Conservation (phyloP, 2,888 invertebrate species). For the Nemotelus pantherinus region DNA sequence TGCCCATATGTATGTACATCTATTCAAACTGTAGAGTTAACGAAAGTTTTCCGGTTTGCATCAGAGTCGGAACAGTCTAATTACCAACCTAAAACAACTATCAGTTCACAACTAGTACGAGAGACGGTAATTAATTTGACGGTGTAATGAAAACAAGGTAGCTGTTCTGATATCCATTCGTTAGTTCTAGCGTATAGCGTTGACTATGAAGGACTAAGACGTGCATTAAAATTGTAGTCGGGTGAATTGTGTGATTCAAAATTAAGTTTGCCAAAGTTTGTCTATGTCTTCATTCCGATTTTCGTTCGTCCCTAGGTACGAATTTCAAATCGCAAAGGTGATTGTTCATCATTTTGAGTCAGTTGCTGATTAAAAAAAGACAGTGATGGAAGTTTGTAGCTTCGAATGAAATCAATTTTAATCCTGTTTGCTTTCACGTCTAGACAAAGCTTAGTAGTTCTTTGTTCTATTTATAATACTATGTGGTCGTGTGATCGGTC, state of each 20-base stretch:
- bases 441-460: background rate
- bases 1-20: background rate
- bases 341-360: constrained; percentile 2
- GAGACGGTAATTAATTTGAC: constrained; percentile 24
- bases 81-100: constrained; percentile 7
- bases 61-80: constrained; percentile 1
- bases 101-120: background rate
- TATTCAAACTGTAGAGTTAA: constrained; percentile 1
- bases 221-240: constrained; percentile 20
- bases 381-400: background rate
- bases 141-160: background rate
- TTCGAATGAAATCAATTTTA: background rate
- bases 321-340: background rate
- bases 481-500: background rate
- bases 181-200: background rate
- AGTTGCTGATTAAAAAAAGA: background rate
- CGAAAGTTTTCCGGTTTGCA: constrained; percentile 10
- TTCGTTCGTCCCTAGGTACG: background rate
- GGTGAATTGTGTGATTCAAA: constrained; percentile 21
- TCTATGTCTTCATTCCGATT: background rate
- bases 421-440: constrained; percentile 6
- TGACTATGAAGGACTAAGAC: background rate
- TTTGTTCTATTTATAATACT: background rate
- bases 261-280: constrained; percentile 32
- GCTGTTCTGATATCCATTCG: background rate